phyloP scores from a whole-genome alignment of 2,113 vertebrate species.

The Coptodon bakossiorum region DNA sequence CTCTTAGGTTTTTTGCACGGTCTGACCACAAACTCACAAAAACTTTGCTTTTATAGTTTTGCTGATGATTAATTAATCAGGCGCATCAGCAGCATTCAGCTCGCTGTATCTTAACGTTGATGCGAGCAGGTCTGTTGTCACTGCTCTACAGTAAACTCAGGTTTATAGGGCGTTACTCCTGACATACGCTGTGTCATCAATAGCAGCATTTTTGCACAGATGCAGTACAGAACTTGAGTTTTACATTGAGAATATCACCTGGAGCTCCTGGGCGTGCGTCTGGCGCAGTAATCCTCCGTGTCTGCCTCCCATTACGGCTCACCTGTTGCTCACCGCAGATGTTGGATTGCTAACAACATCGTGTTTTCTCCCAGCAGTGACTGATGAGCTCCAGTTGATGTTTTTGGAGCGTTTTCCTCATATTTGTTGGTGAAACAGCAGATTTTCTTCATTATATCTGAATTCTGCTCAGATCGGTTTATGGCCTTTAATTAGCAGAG shows the following conservation, averaged over 20 bases:
- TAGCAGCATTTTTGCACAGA: not conserved
- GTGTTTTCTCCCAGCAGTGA: not conserved
- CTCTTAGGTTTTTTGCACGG: not conserved
- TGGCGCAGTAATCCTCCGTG: not conserved
- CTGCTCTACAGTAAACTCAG: not conserved
- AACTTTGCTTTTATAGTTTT: not conserved
- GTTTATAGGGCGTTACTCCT: not conserved
- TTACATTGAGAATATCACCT: not conserved
- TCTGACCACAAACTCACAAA: not conserved
- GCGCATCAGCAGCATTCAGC: not conserved
- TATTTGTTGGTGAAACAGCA: not conserved
- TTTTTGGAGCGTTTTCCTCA: not conserved
- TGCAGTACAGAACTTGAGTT: not conserved
- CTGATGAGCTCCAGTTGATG: not conserved
- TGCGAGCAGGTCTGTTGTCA: not conserved
- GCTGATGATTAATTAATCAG: not conserved
- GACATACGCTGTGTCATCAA: not conserved
- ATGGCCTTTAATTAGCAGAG: slow-evolving; percentile 37
- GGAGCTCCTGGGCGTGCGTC: not conserved
- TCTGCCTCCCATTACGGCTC: not conserved
- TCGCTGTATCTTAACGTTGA: not conserved
- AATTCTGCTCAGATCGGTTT: not conserved
- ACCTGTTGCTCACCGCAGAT: not conserved
- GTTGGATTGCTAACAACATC: not conserved
- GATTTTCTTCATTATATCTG: slow-evolving; percentile 6